phyloP scores from a whole-genome alignment of 1,140 invertebrate species.

The Sarcophaga peregrina region DNA sequence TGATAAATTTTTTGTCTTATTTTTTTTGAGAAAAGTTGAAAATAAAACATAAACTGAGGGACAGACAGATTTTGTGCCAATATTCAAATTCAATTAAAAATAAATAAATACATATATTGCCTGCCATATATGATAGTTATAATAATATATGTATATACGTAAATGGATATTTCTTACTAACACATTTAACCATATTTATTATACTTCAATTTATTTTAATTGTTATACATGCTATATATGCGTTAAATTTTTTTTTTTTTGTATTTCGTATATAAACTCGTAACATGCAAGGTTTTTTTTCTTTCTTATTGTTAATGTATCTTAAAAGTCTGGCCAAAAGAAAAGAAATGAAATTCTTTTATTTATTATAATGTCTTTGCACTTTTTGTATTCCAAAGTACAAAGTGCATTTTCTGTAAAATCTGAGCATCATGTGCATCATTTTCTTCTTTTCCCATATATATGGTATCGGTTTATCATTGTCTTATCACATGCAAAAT shows the following conservation, averaged over 20 bases:
- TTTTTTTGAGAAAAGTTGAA: background rate
- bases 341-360: too few species aligned
- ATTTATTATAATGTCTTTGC: too few species aligned
- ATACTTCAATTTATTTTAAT: conserved; percentile 25
- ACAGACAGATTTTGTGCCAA: too few species aligned
- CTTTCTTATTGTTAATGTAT: background rate
- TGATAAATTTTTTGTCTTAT: background rate
- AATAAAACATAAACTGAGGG: too few species aligned
- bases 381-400: background rate
- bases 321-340: background rate
- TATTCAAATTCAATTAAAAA: too few species aligned
- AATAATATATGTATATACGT: too few species aligned
- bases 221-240: background rate
- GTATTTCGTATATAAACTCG: background rate
- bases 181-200: background rate
- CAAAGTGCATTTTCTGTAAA: background rate
- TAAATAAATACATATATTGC: too few species aligned
- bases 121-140: too few species aligned
- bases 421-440: background rate
- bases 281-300: background rate
- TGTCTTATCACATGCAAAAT: background rate
- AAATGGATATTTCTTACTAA: background rate
- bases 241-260: background rate
- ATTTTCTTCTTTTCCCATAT: background rate
- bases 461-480: background rate